A percentile compares a stretch with the other conserved stretches of the same genome.
Evolutionary conservation across 2,113 vertebrate species (phyloP).

Genomic region (Bungarus multicinctus): DNA sequence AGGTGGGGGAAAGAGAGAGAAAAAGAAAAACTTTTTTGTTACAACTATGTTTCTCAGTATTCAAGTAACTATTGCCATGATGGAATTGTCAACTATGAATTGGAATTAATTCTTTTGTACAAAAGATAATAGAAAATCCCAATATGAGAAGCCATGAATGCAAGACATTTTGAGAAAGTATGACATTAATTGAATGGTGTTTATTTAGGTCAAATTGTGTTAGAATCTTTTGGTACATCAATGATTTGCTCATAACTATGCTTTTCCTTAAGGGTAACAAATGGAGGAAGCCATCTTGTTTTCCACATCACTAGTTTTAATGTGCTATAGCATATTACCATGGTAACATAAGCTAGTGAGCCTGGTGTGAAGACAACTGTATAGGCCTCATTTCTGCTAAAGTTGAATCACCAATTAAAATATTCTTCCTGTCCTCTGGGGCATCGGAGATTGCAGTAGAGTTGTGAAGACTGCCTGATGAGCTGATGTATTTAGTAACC

Average conservation of each 20-base stretch:
- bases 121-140: slow-evolving; percentile 30
- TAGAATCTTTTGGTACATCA: slow-evolving; percentile 52
- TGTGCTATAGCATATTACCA: slow-evolving; percentile 66
- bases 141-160: slow-evolving; percentile 7
- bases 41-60: slow-evolving; percentile 1
- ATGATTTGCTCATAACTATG: slow-evolving; percentile 69
- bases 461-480: slow-evolving; percentile 46
- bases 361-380: slow-evolving; percentile 60
- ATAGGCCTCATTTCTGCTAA: slow-evolving; percentile 69
- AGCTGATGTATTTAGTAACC: slow-evolving; percentile 54
- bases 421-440: slow-evolving; percentile 60
- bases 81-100: background rate
- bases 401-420: slow-evolving; percentile 71
- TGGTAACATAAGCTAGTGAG: slow-evolving; percentile 64
- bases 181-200: slow-evolving; percentile 31
- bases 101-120: slow-evolving; percentile 13
- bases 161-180: slow-evolving; percentile 43
- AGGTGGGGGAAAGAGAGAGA: background rate
- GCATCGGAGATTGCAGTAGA: slow-evolving; percentile 58
- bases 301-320: slow-evolving; percentile 70
- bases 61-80: background rate
- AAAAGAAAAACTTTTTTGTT: background rate
- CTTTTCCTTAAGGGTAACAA: slow-evolving; percentile 72
- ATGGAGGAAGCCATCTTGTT: slow-evolving; percentile 74
- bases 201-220: slow-evolving; percentile 54